phyloP scores from a whole-genome alignment of 1,140 invertebrate species.

The Drosophila dunni region DNA sequence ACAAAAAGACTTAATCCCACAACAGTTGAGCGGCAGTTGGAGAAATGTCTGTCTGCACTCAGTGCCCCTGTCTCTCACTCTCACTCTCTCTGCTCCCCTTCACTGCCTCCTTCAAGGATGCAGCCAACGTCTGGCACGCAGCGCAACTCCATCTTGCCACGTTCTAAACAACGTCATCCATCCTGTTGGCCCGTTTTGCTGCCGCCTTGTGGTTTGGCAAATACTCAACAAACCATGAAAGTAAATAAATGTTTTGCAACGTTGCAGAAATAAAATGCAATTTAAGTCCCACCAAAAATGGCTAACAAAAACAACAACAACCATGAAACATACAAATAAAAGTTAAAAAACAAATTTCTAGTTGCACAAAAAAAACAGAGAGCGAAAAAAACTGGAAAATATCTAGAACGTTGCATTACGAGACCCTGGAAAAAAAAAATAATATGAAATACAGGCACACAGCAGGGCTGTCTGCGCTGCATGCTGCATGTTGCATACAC shows the following conservation, averaged over 20 bases:
- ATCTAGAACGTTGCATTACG: slow-evolving; percentile 69
- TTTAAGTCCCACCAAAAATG: slow-evolving; percentile 81
- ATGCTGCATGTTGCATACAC: slow-evolving; percentile 40
- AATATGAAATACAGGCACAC: neutral
- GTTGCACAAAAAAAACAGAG: slow-evolving; percentile 16
- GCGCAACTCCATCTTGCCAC: slow-evolving; percentile 31
- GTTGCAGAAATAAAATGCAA: slow-evolving; percentile 83
- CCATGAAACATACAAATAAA: slow-evolving; percentile 27
- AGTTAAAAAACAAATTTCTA: slow-evolving; percentile 23
- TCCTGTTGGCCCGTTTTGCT: slow-evolving; percentile 30
- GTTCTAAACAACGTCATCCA: slow-evolving; percentile 42
- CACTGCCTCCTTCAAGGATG: slow-evolving; percentile 55
- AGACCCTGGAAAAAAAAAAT: neutral
- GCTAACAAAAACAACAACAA: slow-evolving; percentile 50
- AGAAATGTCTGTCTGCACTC: slow-evolving; percentile 9
- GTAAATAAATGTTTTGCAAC: slow-evolving; percentile 83
- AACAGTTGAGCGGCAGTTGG: slow-evolving; percentile 6
- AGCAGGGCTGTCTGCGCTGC: slow-evolving; percentile 49
- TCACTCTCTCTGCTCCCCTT: slow-evolving; percentile 16
- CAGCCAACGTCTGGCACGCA: slow-evolving; percentile 49
- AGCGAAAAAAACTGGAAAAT: slow-evolving; percentile 45
- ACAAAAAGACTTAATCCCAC: slow-evolving; percentile 30
- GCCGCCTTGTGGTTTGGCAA: slow-evolving; percentile 78
- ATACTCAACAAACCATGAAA: slow-evolving; percentile 83
- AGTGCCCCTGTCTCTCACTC: neutral